Conservation (phyloP, 2,113 vertebrate genomes). For the Heloderma charlesbogerti region DNA sequence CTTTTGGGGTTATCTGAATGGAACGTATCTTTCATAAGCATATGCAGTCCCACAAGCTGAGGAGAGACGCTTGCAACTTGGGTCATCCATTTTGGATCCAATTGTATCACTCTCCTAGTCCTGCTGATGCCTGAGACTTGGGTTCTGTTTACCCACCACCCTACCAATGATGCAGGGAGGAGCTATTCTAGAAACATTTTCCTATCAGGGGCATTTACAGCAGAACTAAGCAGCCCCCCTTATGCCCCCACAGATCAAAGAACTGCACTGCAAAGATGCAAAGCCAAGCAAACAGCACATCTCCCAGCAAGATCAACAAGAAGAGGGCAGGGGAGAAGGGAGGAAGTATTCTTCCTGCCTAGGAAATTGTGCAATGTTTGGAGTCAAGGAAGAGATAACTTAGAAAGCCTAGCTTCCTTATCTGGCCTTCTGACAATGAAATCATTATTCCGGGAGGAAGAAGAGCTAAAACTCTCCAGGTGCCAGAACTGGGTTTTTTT, state of each 20-base stretch:
- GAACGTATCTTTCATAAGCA: neutral
- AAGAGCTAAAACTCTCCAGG: conserved; percentile 39
- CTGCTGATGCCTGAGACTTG: neutral
- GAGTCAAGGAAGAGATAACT: conserved; percentile 45
- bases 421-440: conserved; percentile 26
- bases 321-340: conserved; percentile 51
- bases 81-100: neutral
- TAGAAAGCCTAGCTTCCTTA: conserved; percentile 26
- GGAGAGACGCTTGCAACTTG: neutral
- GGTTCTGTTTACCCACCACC: neutral
- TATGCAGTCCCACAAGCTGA: neutral
- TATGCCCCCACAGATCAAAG: neutral
- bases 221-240: neutral
- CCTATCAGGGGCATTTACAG: neutral
- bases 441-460: conserved; percentile 34
- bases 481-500: conserved; percentile 25
- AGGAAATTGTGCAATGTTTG: conserved; percentile 28
- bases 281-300: conserved; percentile 17
- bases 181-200: neutral
- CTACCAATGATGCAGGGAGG: neutral
- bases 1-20: neutral
- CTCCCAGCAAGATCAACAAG: conserved; percentile 25
- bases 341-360: conserved; percentile 31
- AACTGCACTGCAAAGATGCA: neutral
- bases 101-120: neutral